Base-by-base conservation (phyloP, 2,113 vertebrate species). In the Seriola aureovittata region DNA sequence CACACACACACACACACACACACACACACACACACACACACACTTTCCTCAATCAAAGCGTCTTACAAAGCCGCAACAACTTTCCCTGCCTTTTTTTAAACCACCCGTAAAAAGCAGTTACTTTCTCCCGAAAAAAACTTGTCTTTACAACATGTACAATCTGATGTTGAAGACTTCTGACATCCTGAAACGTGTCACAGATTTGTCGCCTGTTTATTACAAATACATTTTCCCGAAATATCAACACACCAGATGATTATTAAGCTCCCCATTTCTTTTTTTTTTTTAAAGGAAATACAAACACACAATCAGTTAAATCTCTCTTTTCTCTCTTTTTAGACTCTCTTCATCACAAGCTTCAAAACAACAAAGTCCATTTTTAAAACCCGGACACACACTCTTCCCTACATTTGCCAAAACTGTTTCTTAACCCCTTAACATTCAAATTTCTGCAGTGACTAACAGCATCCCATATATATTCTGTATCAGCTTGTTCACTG, bases 31-130 rank as follows among this genome's bases (percentile, higher is more conserved):
- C 36, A 54, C 17, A 54, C 42, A 67, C 38, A n/a, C 59, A 59
- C 71, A 10, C 32, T n/a, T 7, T 44, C 23, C 23, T 75, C 50
- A 44, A 17, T 60, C 52, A 66, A 63, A 80, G 44, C 62, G n/a
- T 68, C 59, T 66, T 11, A 82, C 44, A 72, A 62, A 44, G 42
- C 38, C 72, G 66, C 57, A 48, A 57, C 50, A 16, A 29, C 81
- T 34, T n/a, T 13, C 50, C n/a, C n/a, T 50, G 12, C 17, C 44
- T 71, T 23, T 74, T 19, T 46, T n/a, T 23, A n/a, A 36, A n/a
- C 34, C 8, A 16, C 40, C 13, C 9, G 3, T n/a, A n/a, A 29
- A 65, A n/a, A 1, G 1, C 8, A 1, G 16, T 48, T 10, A 55
- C 34, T 71, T 19, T 71, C 70, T 40, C 55, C 54, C 0, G 29